These are phyloP conservation scores for Ceratitis capitata DNA, from an alignment of 1,140 invertebrate species.

Conservation along the genomic window DNA sequence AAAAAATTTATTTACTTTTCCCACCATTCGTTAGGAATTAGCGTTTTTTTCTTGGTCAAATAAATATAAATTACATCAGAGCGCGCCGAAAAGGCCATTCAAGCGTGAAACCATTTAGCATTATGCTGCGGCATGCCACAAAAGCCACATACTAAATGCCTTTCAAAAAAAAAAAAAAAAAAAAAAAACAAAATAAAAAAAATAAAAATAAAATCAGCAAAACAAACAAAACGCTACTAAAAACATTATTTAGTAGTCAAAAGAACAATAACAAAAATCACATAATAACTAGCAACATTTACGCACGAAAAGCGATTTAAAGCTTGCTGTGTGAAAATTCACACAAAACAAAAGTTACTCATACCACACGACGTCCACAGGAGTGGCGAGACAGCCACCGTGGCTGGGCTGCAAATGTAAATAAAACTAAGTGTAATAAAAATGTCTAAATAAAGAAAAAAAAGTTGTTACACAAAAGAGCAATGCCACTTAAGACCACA, in stretches of 20 bases:
- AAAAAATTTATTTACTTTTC: neutral
- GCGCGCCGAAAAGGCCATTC: slow-evolving; percentile 18
- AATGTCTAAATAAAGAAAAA: no score
- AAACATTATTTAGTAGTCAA: slow-evolving; percentile 23
- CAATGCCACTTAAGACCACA: neutral
- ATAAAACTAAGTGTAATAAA: neutral
- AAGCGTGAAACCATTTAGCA: slow-evolving; percentile 12
- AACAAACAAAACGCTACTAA: neutral
- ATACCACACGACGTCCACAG: neutral
- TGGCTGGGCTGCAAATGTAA: neutral
- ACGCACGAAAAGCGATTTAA: neutral
- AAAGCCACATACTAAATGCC: neutral
- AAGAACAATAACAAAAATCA: neutral
- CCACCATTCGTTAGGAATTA: neutral
- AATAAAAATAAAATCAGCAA: neutral
- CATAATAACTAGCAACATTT: neutral
- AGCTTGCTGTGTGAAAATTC: slow-evolving; percentile 22
- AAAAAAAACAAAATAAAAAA: neutral
- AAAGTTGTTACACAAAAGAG: neutral
- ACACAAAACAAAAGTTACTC: slow-evolving; percentile 2
- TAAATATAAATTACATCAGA: slow-evolving; percentile 35
- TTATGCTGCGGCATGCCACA: slow-evolving; percentile 24
- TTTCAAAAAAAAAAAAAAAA: neutral
- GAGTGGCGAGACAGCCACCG: neutral
- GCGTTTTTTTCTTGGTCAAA: slow-evolving; percentile 21